Conservation (phyloP, 2,888 invertebrate species). For the Nasonovia ribisnigri region DNA sequence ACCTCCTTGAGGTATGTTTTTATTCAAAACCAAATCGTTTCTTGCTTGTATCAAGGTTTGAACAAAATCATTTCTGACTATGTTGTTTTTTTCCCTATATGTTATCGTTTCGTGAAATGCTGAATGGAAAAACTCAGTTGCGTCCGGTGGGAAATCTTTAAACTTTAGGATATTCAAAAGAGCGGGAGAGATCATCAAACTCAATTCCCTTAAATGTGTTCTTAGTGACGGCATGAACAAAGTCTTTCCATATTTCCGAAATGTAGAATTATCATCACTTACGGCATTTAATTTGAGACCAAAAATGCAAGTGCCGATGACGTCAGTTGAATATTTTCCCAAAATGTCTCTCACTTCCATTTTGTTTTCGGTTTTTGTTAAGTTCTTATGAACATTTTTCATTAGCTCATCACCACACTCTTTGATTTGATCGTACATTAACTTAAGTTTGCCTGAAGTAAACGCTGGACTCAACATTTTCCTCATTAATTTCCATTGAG, state of each 20-base stretch:
- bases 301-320: slow-evolving; percentile 72
- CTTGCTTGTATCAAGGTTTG: slow-evolving; percentile 65
- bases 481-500: slow-evolving; percentile 73
- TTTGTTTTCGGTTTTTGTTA: not conserved
- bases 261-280: slow-evolving; percentile 70
- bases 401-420: slow-evolving; percentile 70
- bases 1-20: not conserved
- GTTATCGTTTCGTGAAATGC: slow-evolving; percentile 64
- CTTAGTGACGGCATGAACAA: slow-evolving; percentile 70
- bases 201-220: slow-evolving; percentile 67
- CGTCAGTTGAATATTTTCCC: slow-evolving; percentile 72
- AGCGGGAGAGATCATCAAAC: slow-evolving; percentile 65
- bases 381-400: not conserved
- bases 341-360: slow-evolving; percentile 71
- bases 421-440: slow-evolving; percentile 72
- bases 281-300: slow-evolving; percentile 72
- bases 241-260: slow-evolving; percentile 70
- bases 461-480: slow-evolving; percentile 73
- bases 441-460: slow-evolving; percentile 73
- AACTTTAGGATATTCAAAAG: slow-evolving; percentile 66
- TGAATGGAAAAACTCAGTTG: slow-evolving; percentile 59
- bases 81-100: slow-evolving; percentile 65
- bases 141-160: slow-evolving; percentile 66
- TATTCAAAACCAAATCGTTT: slow-evolving; percentile 46
- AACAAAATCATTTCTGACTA: slow-evolving; percentile 66